Evolutionary conservation across 2,797 vertebrate genomes (phyloP).

Genomic region (Lophotriccus pileatus): DNA sequence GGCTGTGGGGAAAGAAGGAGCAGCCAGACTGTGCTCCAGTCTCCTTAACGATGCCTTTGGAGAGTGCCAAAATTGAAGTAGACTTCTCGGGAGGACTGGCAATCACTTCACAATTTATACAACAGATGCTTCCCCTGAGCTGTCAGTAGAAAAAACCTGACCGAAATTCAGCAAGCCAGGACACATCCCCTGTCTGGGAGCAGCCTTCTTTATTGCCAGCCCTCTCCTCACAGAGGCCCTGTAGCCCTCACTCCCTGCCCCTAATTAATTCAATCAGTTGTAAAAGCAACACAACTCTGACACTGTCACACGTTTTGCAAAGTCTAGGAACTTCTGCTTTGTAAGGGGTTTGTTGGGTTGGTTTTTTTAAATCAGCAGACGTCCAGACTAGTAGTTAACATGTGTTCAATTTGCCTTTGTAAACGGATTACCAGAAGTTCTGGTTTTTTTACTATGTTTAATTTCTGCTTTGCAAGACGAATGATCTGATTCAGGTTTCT

Average conservation of each 20-base stretch:
- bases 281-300: not conserved
- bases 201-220: not conserved
- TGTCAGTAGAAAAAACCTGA: not conserved
- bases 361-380: not conserved
- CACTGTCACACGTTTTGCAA: not conserved
- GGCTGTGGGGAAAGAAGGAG: not conserved
- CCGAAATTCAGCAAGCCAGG: not conserved
- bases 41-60: slow-evolving; percentile 14
- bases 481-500: slow-evolving; percentile 51
- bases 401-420: slow-evolving; percentile 30
- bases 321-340: not conserved
- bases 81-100: slow-evolving; percentile 7
- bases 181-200: not conserved
- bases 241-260: not conserved
- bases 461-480: slow-evolving; percentile 41
- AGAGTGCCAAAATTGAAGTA: slow-evolving; percentile 23
- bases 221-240: not conserved
- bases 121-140: slow-evolving; percentile 46
- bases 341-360: not conserved
- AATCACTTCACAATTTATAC: slow-evolving; percentile 14
- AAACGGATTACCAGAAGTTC: slow-evolving; percentile 47
- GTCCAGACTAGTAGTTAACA: slow-evolving; percentile 3
- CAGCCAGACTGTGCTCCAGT: not conserved
- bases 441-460: slow-evolving; percentile 12
- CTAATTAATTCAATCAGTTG: not conserved